Evolutionary conservation across 2,888 invertebrate genomes (phyloP).

Genomic region (Dasypogon diadema): DNA sequence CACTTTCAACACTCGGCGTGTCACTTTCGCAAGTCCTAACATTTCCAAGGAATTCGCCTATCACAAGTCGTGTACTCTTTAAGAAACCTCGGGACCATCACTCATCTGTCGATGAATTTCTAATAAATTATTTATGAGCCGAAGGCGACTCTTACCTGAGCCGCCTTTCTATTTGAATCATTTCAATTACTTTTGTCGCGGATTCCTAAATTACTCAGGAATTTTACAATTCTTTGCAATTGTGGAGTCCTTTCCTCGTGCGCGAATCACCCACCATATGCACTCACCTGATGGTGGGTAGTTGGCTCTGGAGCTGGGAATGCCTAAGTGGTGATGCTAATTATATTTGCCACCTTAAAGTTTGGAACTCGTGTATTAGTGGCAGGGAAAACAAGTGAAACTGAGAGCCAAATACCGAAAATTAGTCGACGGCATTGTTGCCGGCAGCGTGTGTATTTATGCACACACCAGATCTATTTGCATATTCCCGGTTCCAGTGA

Average conservation of each 20-base stretch:
- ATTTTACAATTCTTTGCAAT: not conserved
- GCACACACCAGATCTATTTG: too few relatives aligned
- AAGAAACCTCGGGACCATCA: slow-evolving; percentile 32
- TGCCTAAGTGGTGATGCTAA: not conserved
- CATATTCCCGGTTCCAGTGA: too few relatives aligned
- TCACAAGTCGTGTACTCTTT: not conserved
- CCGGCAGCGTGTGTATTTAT: too few relatives aligned
- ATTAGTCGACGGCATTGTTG: not conserved
- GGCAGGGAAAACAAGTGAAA: not conserved
- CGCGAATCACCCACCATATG: not conserved
- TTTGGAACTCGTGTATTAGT: not conserved
- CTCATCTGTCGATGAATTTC: slow-evolving; percentile 20
- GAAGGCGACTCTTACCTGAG: not conserved
- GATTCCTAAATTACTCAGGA: not conserved
- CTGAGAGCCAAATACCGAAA: not conserved
- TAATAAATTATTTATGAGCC: slow-evolving; percentile 32
- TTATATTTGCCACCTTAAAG: not conserved
- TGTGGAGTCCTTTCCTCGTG: not conserved
- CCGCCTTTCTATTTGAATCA: slow-evolving; percentile 28
- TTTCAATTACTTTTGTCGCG: slow-evolving; percentile 5
- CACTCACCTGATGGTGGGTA: too few relatives aligned
- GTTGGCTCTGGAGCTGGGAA: not conserved
- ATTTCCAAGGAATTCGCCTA: not conserved
- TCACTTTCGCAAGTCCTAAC: not conserved
- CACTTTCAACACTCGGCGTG: not conserved